A percentile compares a stretch with the other conserved stretches of the same genome.
Conservation (phyloP, 2,888 invertebrate genomes). For the Miltochrista miniata region DNA sequence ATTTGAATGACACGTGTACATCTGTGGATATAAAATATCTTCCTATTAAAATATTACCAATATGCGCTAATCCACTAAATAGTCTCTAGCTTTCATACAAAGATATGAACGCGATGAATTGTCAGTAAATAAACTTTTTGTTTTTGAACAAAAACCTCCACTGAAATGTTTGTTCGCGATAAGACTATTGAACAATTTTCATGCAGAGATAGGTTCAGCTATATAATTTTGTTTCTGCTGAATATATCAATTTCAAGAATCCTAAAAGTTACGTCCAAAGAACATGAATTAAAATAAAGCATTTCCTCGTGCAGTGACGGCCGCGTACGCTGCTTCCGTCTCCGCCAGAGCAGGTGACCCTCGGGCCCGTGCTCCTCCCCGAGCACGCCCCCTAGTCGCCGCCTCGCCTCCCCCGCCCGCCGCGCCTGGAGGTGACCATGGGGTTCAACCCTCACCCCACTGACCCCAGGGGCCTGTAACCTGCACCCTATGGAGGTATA, state of each 20-base stretch:
- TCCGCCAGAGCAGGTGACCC: slow-evolving; percentile 65
- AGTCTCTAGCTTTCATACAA: too few species aligned
- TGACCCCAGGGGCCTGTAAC: neutral
- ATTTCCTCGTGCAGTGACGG: slow-evolving; percentile 58
- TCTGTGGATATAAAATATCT: too few species aligned
- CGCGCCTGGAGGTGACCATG: slow-evolving; percentile 31
- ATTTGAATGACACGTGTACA: too few species aligned
- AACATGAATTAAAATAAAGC: neutral
- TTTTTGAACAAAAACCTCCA: too few species aligned
- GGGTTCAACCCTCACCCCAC: neutral
- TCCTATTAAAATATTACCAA: too few species aligned
- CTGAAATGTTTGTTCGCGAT: too few species aligned
- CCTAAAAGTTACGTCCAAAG: neutral
- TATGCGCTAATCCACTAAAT: too few species aligned
- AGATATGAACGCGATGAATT: too few species aligned
- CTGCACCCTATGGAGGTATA: neutral
- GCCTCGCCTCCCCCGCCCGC: slow-evolving; percentile 19
- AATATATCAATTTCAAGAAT: neutral
- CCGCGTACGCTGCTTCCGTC: slow-evolving; percentile 66
- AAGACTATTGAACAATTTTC: too few species aligned
- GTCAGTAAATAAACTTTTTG: too few species aligned
- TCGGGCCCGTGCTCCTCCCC: slow-evolving; percentile 31
- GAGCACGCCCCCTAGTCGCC: slow-evolving; percentile 17
- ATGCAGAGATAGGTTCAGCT: too few species aligned
- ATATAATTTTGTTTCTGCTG: too few species aligned